Evolutionary conservation across 2,888 invertebrate species (phyloP), one percentile per base, ranked within the genome.

Genomic region (Corbicula japonica): DNA sequence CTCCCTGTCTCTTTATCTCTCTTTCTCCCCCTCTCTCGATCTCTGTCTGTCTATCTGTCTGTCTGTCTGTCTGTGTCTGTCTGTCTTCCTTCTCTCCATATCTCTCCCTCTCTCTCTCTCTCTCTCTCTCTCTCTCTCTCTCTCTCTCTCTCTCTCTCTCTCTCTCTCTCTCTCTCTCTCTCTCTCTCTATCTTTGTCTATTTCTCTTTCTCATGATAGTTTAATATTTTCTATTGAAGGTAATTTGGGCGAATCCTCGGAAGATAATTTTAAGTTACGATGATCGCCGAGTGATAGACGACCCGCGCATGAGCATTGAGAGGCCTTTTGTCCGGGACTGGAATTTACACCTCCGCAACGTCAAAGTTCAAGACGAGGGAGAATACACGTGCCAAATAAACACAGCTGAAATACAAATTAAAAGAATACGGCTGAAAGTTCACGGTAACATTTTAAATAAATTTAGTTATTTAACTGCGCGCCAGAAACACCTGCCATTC

Each of bases 341-440:
- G 92, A 91, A 92, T 65, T 86, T 92, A 0, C 88, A 89, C 61
- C 90, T 92, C 23, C 63, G 91, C 58, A 86, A 90, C 44, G 87
- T 91, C 0, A 78, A 81, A 38, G 72, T 86, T 38, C 78, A 84
- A 18, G 92, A 92, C 66, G 85, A 86, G 52, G 92, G 92, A 3
- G 79, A 85, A 23, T 93, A 92, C 82, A 89, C 86, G 48, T 93
- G 93, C 66, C 89, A 89, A 54, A 88, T 92, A 46, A 92, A 92
- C 84, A 91, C 92, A 8, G 80, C 81, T 12, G 91, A 91, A 0
- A 86, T 89, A 60, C 89, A 87, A 58, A 90, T 86, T 61, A 92
- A 92, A 62, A 61, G 84, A 23, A 87, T 92, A 46, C 69, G 85
- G 8, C 86, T 93, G 1, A 83, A 87, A 52, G 91, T 93, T 10